phyloP scores from a whole-genome alignment of 2,797 vertebrate species.

The Gephyroberyx darwinii region DNA sequence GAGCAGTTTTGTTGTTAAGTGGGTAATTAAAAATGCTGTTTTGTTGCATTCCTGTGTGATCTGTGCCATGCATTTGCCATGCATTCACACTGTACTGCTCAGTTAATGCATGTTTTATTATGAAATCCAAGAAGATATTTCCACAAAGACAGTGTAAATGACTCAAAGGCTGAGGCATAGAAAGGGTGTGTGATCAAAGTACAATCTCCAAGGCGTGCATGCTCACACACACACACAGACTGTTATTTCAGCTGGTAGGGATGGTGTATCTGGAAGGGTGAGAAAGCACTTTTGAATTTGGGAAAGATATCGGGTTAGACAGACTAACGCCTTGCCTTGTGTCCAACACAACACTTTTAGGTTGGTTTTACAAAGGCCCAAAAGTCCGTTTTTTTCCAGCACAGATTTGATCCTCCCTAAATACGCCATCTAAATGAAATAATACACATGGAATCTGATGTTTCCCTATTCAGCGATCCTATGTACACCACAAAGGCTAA shows the following conservation, averaged over 20 bases:
- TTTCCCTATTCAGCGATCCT: neutral
- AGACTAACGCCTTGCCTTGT: slow-evolving; percentile 21
- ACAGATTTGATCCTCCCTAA: neutral
- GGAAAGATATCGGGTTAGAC: slow-evolving; percentile 41
- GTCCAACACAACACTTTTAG: slow-evolving; percentile 30
- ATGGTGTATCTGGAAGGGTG: slow-evolving; percentile 21
- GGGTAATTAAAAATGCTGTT: no score
- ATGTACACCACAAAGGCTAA: neutral
- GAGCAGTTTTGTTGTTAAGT: no score
- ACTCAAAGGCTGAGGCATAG: slow-evolving; percentile 30
- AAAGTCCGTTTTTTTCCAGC: neutral
- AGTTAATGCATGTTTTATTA: slow-evolving; percentile 9
- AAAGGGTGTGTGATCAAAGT: slow-evolving; percentile 22
- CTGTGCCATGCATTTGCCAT: no score
- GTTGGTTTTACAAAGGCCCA: neutral
- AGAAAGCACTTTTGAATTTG: slow-evolving; percentile 43
- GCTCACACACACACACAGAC: slow-evolving; percentile 7
- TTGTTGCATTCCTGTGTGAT: no score
- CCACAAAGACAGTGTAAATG: slow-evolving; percentile 30
- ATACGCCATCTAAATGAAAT: neutral
- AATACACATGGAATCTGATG: neutral
- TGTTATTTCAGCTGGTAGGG: slow-evolving; percentile 50
- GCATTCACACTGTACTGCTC: neutral
- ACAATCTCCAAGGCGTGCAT: slow-evolving; percentile 1
- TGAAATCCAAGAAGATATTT: slow-evolving; percentile 18